Evolutionary conservation across 2,797 vertebrate genomes (phyloP), one percentile per base, ranked within the genome.

Genomic region (Oreochromis grahami): DNA sequence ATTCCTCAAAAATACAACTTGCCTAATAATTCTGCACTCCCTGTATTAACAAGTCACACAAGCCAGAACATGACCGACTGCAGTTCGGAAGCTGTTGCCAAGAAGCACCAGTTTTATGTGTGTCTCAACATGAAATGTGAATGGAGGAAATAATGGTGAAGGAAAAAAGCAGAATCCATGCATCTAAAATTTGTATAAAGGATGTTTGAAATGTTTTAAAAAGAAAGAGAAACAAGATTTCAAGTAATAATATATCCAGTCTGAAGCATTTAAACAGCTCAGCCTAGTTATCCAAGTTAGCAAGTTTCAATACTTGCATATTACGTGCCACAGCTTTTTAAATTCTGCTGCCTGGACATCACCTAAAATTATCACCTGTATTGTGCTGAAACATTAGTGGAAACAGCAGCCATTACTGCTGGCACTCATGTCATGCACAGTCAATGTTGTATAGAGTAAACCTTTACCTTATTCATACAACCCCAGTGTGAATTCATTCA

Each of bases 61-160:
- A 79, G 93, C 48, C 84, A n/a, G 77, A 79, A 91, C 95, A 89
- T 36, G 93, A 88, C 76, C 26, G n/a, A 43, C 72, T 55, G 48
- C 26, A 77, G 43, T 9, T 77, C 32, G 24, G 24, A 77, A 65
- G 19, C 9, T 56, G 8, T 29, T 48, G 3, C 68, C 24, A 26
- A 7, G 68, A 72, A 74, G 32, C 3, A 56, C 13, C 10, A 7
- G 11, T 43, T 38, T 85, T 3, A 48, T 55, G n/a, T 63, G 21
- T 2, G 4, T 70, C 41, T 29, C 6, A 52, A 58, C 21, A n/a
- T 51, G 4, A 76, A 14, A 29, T 17, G 12, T 8, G 8, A 41
- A 63, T 15, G 19, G 9, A 48, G 50, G 10, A 21, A 89, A 77
- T 36, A 56, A 2, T 29, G 45, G 5, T 41, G 17, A 15, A 9